Percentiles rank a stretch among this genome's conserved stretches.
Evolutionary conservation across 1,140 invertebrate genomes (phyloP).

Genomic region (Himalopsyche phryganea): DNA sequence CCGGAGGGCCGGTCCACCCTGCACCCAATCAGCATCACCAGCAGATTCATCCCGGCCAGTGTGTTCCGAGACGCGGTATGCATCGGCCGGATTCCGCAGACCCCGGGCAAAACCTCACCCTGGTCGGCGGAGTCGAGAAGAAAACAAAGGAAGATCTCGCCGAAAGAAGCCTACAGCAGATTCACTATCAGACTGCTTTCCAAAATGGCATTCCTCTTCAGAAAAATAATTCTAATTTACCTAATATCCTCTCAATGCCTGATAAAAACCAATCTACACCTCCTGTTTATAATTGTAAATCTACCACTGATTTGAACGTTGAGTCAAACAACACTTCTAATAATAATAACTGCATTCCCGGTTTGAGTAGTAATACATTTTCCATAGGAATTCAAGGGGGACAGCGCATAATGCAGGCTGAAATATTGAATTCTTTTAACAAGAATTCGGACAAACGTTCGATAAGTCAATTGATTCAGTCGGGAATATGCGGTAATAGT

Average conservation of each 20-base stretch:
- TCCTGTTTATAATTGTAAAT: conserved; percentile 22
- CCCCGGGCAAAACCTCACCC: conserved; percentile 1
- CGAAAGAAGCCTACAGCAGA: conserved; percentile 11
- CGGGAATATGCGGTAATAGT: conserved; percentile 11
- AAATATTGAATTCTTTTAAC: conserved; percentile 14
- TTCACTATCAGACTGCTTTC: conserved; percentile 24
- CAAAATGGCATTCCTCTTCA: conserved; percentile 24
- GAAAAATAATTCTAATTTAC: conserved; percentile 14
- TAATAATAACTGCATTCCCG: conserved; percentile 9
- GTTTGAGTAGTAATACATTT: conserved; percentile 21
- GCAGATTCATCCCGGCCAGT: conserved; percentile 1
- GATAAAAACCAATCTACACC: conserved; percentile 10
- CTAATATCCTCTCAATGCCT: conserved; percentile 5
- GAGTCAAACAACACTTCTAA: not conserved
- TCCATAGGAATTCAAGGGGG: conserved; percentile 18
- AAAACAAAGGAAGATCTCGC: conserved; percentile 13
- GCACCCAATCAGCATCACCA: not conserved
- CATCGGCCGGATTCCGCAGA: not conserved
- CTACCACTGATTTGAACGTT: conserved; percentile 5
- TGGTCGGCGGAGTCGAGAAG: not conserved
- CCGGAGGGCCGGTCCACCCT: not conserved
- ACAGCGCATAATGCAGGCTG: conserved; percentile 20
- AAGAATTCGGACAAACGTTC: conserved; percentile 19
- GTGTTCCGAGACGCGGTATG: too few species aligned
- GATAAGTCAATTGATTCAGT: not conserved